Percentiles rank a stretch among this genome's conserved stretches.
Evolutionary conservation across 2,888 invertebrate species (phyloP).

Genomic region (Alentia gelatinosa): DNA sequence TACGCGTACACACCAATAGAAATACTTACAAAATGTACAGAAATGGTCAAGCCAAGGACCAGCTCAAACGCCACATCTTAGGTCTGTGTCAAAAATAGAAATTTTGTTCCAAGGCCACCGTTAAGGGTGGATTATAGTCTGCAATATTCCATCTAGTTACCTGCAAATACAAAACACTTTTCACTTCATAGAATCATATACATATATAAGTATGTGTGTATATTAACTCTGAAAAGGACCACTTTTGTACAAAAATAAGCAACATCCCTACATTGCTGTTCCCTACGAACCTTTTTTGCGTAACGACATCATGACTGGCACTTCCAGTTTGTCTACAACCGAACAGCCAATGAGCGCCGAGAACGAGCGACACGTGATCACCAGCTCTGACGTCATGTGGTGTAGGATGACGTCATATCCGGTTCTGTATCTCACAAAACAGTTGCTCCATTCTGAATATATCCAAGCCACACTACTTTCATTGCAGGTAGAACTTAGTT

Average conservation of each 20-base stretch:
- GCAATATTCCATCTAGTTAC: not conserved
- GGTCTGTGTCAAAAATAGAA: not conserved
- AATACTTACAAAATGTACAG: not conserved
- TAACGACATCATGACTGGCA: slow-evolving; percentile 33
- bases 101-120: not conserved
- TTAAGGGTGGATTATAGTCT: not conserved
- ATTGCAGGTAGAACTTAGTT: no score
- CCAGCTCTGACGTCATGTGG: no score
- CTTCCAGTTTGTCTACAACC: no score
- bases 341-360: no score
- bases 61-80: not conserved
- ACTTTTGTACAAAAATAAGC: slow-evolving; percentile 22
- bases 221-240: not conserved
- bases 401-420: no score
- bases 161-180: not conserved
- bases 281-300: slow-evolving; percentile 38
- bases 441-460: no score
- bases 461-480: no score
- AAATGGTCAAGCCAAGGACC: not conserved
- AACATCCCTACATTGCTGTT: slow-evolving; percentile 15
- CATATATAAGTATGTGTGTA: not conserved
- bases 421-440: no score
- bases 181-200: not conserved
- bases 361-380: no score
- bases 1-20: not conserved